These are phyloP conservation scores for Peromyscus leucopus DNA, from an alignment of 2,113 vertebrate species.

Conservation along the genomic window DNA sequence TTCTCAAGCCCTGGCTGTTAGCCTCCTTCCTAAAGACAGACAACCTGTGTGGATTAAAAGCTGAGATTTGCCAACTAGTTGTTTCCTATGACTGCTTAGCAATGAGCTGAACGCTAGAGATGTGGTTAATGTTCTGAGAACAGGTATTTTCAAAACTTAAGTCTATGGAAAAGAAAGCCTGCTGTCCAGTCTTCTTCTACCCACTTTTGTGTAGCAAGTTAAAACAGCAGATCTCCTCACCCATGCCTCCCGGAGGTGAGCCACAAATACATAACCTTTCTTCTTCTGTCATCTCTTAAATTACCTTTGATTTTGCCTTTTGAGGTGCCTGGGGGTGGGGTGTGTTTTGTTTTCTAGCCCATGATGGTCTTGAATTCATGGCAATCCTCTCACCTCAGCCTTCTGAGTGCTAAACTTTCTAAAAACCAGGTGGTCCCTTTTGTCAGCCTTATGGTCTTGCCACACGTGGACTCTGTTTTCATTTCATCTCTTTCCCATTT, in stretches of 20 bases:
- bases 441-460: no score
- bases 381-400: no score
- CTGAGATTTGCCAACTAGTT: not conserved
- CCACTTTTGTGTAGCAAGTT: not conserved
- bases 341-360: not conserved
- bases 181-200: accelerated
- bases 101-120: not conserved
- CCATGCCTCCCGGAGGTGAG: not conserved
- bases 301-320: not conserved
- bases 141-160: not conserved
- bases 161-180: not conserved
- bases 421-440: not conserved
- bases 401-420: not conserved
- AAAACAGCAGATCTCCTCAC: not conserved
- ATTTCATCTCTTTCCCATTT: not conserved
- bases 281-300: not conserved
- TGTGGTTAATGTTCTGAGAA: not conserved
- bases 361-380: not conserved
- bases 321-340: not conserved
- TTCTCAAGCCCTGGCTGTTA: not conserved
- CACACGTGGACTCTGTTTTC: not conserved
- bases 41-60: not conserved
- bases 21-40: not conserved
- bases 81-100: not conserved
- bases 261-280: not conserved